Evolutionary conservation across 2,113 vertebrate species (phyloP).

Genomic region (Oreochromis niloticus): DNA sequence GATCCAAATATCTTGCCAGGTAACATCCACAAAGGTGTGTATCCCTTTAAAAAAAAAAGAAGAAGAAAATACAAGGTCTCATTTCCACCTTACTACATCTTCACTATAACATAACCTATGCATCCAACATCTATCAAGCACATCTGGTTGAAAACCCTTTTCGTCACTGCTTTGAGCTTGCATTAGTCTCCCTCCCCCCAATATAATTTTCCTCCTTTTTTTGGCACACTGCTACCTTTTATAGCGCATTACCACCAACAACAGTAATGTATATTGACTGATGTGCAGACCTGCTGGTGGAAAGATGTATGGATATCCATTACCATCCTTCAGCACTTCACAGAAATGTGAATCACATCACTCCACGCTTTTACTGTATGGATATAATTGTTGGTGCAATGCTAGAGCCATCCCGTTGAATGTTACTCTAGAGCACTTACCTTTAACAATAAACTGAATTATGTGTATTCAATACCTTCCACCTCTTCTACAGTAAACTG

Average conservation of each 20-base stretch:
- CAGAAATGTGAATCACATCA: neutral
- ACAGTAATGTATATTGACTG: neutral
- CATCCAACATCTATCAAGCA: neutral
- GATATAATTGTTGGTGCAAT: neutral
- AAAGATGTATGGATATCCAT: slow-evolving; percentile 5
- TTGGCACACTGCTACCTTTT: neutral
- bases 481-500: neutral
- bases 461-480: neutral
- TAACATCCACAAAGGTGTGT: neutral
- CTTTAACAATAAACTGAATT: neutral
- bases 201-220: neutral
- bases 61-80: neutral
- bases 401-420: neutral
- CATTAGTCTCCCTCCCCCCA: neutral
- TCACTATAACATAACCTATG: neutral
- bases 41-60: neutral
- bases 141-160: neutral
- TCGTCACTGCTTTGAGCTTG: neutral
- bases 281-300: neutral
- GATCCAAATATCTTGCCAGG: neutral
- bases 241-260: neutral
- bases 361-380: neutral
- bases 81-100: neutral
- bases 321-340: neutral
- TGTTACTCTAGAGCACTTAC: neutral